These are phyloP conservation scores for Eumerus sabulonum DNA, from an alignment of 2,888 invertebrate species.

Conservation along the genomic window DNA sequence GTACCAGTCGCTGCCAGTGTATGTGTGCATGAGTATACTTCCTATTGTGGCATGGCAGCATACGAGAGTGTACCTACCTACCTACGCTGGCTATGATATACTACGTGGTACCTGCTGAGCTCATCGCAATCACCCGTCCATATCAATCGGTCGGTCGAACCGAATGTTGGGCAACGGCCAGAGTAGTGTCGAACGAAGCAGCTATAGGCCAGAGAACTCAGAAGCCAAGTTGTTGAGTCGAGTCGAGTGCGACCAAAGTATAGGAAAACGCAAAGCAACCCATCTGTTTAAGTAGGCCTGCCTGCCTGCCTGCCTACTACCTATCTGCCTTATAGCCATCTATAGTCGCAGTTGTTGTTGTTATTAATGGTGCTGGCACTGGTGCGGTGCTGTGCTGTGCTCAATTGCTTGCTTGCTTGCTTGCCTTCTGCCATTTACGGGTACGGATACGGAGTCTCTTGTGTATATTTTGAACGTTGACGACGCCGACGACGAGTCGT, in stretches of 20 bases:
- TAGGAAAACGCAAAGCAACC: slow-evolving; percentile 32
- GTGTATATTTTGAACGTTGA: slow-evolving; percentile 36
- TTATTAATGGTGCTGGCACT: no score
- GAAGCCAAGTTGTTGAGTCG: slow-evolving; percentile 4
- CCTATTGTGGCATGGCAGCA: no score
- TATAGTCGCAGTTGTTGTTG: no score
- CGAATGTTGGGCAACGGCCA: slow-evolving; percentile 50
- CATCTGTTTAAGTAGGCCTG: slow-evolving; percentile 58
- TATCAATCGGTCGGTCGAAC: slow-evolving; percentile 49
- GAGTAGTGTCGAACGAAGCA: neutral
- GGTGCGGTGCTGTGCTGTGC: no score
- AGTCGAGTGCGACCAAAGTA: slow-evolving; percentile 27
- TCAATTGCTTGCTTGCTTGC: neutral
- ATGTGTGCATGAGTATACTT: no score
- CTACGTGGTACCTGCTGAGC: slow-evolving; percentile 38
- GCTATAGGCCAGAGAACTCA: no score
- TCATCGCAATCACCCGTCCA: slow-evolving; percentile 55
- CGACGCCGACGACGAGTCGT: slow-evolving; percentile 60
- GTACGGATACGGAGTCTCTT: slow-evolving; percentile 57
- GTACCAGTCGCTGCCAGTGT: no score
- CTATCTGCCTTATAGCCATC: no score
- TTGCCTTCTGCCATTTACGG: slow-evolving; percentile 49
- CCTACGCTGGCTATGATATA: no score
- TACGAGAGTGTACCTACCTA: no score
- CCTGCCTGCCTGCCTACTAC: no score